Evolutionary conservation across 2,113 vertebrate genomes (phyloP), one percentile per base, ranked within the genome.

Genomic region (Acrocephalus kingi): DNA sequence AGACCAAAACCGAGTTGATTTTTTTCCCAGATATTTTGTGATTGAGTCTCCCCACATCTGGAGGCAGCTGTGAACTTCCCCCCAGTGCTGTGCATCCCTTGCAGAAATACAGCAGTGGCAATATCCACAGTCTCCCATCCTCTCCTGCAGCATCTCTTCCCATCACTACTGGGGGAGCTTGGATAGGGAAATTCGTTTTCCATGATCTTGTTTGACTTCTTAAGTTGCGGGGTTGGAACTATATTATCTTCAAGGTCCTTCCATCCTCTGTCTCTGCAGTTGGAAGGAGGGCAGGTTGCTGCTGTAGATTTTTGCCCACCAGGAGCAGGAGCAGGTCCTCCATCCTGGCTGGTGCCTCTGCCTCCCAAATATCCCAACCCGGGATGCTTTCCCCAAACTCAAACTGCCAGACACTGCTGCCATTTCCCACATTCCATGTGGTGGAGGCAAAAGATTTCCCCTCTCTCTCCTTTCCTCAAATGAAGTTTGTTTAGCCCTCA

Each of bases 401-500:
- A 9, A 73, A 33, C 74, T 82, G 20, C 58, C 61, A 35, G 11
- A 15, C 56, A 13, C 15, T 10, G 1, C 52, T 68, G 49, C 43
- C 10, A 2, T 61, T 93, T 87, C 72, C 54, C 86, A 84, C 71
- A 1, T 58, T 35, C 75, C 39, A 14, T 1, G 6, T 27, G 19
- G 10, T 16, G 25, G 49, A 94, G 64, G 49, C 46, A 30, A 43
- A 95, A 93, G 48, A 31, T 63, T 95, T 84, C 56, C 30, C 11
- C 66, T 89, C 58, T 62, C 73, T n/a, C 28, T 78, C 69, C 69
- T 55, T 71, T 87, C 89, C 78, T 82, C 73, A 64, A 85, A 54
- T 66, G 25, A 45, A 64, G 46, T 96, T 93, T 94, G 76, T 97
- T 97, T 94, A 94, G 91, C 92, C 78, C 66, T 88, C 84, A 71